Conservation (phyloP, 2,888 invertebrate genomes). For the Apodemia mormo region DNA sequence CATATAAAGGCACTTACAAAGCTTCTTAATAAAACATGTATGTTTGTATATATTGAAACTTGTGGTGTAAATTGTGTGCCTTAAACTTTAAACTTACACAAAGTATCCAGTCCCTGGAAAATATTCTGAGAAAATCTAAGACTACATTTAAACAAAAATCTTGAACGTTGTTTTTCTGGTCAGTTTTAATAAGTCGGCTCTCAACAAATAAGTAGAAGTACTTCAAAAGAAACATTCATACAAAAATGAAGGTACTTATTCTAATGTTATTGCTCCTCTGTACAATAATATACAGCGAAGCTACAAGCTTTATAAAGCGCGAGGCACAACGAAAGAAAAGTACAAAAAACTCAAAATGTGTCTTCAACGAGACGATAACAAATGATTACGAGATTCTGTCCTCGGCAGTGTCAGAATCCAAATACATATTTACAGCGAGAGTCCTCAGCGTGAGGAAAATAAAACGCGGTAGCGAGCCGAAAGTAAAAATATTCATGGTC, state of each 20-base stretch:
- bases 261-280: conserved; percentile 65
- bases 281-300: conserved; percentile 61
- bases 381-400: conserved; percentile 80
- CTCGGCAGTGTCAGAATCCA: conserved; percentile 78
- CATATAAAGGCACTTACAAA: conserved; percentile 55
- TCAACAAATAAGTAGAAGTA: neutral
- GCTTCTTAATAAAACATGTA: conserved; percentile 51
- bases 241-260: conserved; percentile 69
- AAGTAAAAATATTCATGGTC: conserved; percentile 68
- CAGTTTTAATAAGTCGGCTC: conserved; percentile 21
- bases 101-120: neutral
- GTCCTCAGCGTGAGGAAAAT: conserved; percentile 75
- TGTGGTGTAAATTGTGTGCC: neutral
- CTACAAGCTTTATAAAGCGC: conserved; percentile 67
- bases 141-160: neutral
- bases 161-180: conserved; percentile 20
- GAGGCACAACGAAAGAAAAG: conserved; percentile 71
- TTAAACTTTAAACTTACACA: neutral
- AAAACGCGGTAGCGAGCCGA: conserved; percentile 64
- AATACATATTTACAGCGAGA: conserved; percentile 77
- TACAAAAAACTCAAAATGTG: conserved; percentile 73
- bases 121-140: neutral
- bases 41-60: conserved; percentile 42
- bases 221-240: conserved; percentile 22
- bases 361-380: conserved; percentile 79